Conservation (phyloP, 2,797 vertebrate species). For the Esox masquinongy region DNA sequence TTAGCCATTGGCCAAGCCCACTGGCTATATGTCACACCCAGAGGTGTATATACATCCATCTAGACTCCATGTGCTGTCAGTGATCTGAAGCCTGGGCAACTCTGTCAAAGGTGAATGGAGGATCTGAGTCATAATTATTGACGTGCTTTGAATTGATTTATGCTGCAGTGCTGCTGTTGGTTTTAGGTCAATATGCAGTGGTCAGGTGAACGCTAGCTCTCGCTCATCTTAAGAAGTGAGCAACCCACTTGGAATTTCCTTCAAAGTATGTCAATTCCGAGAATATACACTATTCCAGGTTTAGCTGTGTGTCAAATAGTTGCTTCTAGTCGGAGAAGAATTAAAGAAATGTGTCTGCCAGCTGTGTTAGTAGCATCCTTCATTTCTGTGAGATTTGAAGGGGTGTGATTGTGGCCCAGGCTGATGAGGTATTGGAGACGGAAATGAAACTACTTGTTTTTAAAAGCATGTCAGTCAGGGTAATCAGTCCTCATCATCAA, state of each 20-base stretch:
- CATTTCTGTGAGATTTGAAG: constrained; percentile 40
- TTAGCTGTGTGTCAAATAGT: constrained; percentile 15
- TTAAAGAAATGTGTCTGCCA: constrained; percentile 38
- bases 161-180: neutral
- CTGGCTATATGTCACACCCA: neutral
- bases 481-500: constrained; percentile 36
- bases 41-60: neutral
- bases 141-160: constrained; percentile 15
- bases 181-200: neutral
- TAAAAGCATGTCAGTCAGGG: constrained; percentile 30
- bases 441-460: constrained; percentile 37
- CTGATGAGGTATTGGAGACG: constrained; percentile 14
- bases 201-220: neutral
- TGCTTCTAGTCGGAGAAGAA: constrained; percentile 28
- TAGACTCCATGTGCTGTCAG: neutral
- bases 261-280: neutral
- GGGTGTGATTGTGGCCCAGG: constrained; percentile 18
- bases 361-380: constrained; percentile 34
- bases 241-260: neutral
- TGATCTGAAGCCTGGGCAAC: constrained; percentile 5
- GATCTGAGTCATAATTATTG: constrained; percentile 25
- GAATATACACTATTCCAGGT: neutral
- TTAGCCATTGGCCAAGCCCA: constrained; percentile 17
- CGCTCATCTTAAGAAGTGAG: neutral
- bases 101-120: constrained; percentile 1